These are phyloP conservation scores for Hypocryptadius cinnamomeus DNA, from an alignment of 2,113 vertebrate genomes.

Conservation along the genomic window DNA sequence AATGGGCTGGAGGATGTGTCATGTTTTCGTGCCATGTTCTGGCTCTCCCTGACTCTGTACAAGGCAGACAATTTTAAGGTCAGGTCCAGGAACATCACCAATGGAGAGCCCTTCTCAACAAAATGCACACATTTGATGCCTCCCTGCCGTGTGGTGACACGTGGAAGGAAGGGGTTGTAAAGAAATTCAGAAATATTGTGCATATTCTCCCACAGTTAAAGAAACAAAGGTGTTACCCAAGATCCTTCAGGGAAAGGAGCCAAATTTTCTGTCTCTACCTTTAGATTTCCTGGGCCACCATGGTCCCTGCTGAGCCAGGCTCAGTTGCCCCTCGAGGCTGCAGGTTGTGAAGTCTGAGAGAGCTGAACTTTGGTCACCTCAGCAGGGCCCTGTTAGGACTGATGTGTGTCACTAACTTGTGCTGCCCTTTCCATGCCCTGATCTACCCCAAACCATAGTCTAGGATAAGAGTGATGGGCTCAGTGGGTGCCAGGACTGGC, in stretches of 20 bases:
- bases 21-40: neutral
- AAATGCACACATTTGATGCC: neutral
- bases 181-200: neutral
- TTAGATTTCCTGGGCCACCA: neutral
- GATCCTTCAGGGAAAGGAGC: neutral
- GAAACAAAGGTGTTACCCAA: neutral
- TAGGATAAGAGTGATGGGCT: neutral
- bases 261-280: neutral
- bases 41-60: neutral
- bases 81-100: neutral
- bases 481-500: neutral
- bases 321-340: neutral
- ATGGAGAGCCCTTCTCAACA: neutral
- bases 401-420: neutral
- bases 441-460: neutral
- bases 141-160: fast-evolving
- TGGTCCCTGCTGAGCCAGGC: neutral
- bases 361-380: neutral
- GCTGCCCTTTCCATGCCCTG: neutral
- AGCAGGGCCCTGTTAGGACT: neutral
- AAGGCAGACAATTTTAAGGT: neutral
- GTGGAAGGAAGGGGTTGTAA: neutral
- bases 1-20: neutral
- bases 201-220: neutral
- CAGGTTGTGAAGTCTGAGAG: neutral